Conservation (phyloP, 2,888 invertebrate species). For the Chalcosyrphus nemorum region DNA sequence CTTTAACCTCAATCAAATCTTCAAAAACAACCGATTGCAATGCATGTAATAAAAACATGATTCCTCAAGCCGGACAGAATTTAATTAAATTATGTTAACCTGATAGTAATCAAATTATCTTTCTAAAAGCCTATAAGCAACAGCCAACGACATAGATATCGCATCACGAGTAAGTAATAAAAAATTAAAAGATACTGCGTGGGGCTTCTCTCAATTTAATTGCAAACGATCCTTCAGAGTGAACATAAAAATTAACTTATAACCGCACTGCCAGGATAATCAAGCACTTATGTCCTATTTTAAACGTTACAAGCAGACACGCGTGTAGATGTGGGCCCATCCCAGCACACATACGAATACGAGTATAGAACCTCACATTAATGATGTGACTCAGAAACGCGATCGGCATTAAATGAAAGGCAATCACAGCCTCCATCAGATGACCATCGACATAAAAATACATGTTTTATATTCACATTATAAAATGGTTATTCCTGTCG, state of each 20-base stretch:
- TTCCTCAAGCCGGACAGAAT: background rate
- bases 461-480: constrained; percentile 74
- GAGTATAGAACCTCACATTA: constrained; percentile 48
- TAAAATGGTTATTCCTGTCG: constrained; percentile 71
- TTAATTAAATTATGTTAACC: background rate
- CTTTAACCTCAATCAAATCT: background rate
- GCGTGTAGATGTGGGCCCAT: constrained; percentile 43
- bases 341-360: constrained; percentile 4
- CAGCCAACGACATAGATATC: constrained; percentile 34
- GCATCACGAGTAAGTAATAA: constrained; percentile 24
- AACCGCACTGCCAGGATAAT: constrained; percentile 42
- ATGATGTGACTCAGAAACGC: constrained; percentile 71
- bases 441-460: constrained; percentile 74
- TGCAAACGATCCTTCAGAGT: constrained; percentile 49
- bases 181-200: constrained; percentile 35
- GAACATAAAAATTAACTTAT: constrained; percentile 56
- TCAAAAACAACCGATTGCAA: background rate
- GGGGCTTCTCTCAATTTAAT: constrained; percentile 46
- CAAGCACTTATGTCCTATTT: constrained; percentile 62
- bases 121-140: constrained; percentile 2
- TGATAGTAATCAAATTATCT: constrained; percentile 9
- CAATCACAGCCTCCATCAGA: constrained; percentile 70
- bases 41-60: background rate
- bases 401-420: constrained; percentile 71
- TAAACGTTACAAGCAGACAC: constrained; percentile 58